A percentile compares a stretch with the other conserved stretches of the same genome.
phyloP scores from a whole-genome alignment of 2,797 vertebrate species.

The Rhinophrynus dorsalis region DNA sequence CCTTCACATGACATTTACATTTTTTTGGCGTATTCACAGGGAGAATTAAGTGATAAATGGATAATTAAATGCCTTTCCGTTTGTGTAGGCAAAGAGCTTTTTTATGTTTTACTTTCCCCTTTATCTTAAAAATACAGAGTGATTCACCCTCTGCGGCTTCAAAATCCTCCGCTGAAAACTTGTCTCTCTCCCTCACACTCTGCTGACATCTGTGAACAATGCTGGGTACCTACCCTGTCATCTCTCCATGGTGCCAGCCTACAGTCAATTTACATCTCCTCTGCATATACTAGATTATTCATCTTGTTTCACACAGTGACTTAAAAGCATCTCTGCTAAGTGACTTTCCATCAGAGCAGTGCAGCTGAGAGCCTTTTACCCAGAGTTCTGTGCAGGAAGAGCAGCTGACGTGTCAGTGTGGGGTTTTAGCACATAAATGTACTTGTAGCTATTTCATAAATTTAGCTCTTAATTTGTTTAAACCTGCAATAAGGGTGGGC shows the following conservation, averaged over 20 bases:
- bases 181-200: neutral
- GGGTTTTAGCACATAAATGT: too few species aligned
- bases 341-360: neutral
- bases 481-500: too few species aligned
- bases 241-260: too few species aligned
- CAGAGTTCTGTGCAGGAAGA: too few species aligned
- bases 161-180: neutral
- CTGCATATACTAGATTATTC: conserved; percentile 9
- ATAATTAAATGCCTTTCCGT: neutral
- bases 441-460: too few species aligned
- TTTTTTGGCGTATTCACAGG: neutral
- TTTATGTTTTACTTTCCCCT: neutral
- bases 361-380: too few species aligned
- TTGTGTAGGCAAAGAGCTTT: neutral
- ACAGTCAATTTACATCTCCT: neutral
- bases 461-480: too few species aligned
- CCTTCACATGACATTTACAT: neutral
- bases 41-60: neutral
- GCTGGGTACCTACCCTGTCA: too few species aligned
- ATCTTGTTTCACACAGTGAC: neutral
- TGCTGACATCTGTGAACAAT: conserved; percentile 5
- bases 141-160: conserved; percentile 15
- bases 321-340: neutral
- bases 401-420: too few species aligned
- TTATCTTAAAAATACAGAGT: neutral